phyloP scores from a whole-genome alignment of 2,797 vertebrate genomes.

The Choloepus didactylus region DNA sequence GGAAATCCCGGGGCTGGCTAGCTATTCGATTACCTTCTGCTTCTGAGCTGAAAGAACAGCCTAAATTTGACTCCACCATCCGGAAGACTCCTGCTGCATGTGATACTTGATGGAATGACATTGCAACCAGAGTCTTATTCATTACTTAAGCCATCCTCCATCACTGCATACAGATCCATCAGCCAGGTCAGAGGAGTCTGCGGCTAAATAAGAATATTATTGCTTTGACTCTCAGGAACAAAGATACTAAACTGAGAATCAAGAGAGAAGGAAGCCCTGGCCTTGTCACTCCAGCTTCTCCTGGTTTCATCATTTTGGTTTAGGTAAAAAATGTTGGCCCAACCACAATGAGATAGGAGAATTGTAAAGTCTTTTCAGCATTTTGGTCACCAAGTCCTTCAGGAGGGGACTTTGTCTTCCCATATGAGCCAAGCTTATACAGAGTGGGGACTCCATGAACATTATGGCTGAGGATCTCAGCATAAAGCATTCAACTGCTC shows the following conservation, averaged over 20 bases:
- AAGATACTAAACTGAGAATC: conserved; percentile 34
- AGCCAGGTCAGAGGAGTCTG: neutral
- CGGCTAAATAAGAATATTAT: conserved; percentile 17
- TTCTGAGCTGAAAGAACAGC: neutral
- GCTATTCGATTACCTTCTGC: conserved; percentile 47
- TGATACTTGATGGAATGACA: conserved; percentile 37
- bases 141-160: neutral
- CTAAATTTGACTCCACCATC: conserved; percentile 48
- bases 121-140: conserved; percentile 16
- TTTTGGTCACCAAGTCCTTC: neutral
- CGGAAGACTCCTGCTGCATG: neutral
- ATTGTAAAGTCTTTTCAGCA: conserved; percentile 42
- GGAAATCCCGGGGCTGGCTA: conserved; percentile 17
- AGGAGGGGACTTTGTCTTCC: neutral
- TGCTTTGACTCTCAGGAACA: neutral
- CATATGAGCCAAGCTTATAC: neutral
- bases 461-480: neutral
- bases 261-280: neutral
- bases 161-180: neutral
- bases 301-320: conserved; percentile 12
- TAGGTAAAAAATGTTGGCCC: conserved; percentile 20
- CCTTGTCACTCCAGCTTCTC: neutral
- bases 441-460: neutral
- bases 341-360: neutral
- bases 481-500: neutral